Evolutionary conservation across 1,140 invertebrate species (phyloP).

Genomic region (Trinorchestia longiramus): DNA sequence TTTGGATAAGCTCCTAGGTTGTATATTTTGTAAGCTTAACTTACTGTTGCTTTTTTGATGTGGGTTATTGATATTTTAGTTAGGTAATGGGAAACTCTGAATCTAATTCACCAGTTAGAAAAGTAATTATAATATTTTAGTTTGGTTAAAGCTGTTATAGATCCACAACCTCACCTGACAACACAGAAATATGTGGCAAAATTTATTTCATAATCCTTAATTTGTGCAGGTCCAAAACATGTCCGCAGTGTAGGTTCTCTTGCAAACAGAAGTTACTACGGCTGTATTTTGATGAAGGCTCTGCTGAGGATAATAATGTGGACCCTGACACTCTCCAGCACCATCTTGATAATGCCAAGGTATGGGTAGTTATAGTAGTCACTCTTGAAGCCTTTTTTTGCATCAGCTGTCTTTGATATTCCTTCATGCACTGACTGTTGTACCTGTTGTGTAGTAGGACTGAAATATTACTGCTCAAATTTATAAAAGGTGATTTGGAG

Average conservation of each 20-base stretch:
- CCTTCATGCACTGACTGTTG: too few relatives aligned
- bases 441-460: too few relatives aligned
- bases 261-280: neutral
- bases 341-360: neutral
- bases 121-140: neutral
- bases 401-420: too few relatives aligned
- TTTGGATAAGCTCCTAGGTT: neutral
- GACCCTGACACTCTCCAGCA: neutral
- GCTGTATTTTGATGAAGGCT: neutral
- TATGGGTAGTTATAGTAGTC: neutral
- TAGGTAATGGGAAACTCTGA: neutral
- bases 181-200: neutral
- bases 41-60: neutral
- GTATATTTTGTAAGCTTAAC: neutral
- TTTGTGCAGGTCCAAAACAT: slow-evolving; percentile 65
- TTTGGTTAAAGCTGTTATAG: neutral
- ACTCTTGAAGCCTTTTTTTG: neutral
- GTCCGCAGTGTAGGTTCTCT: neutral
- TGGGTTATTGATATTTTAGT: neutral
- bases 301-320: neutral
- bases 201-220: slow-evolving; percentile 53
- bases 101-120: neutral
- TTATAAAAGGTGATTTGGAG: too few relatives aligned
- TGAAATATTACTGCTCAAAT: too few relatives aligned
- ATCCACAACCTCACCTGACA: neutral